Evolutionary conservation across 1,140 invertebrate genomes (phyloP), one percentile per base, ranked within the genome.

Genomic region (Trichoplusia ni): DNA sequence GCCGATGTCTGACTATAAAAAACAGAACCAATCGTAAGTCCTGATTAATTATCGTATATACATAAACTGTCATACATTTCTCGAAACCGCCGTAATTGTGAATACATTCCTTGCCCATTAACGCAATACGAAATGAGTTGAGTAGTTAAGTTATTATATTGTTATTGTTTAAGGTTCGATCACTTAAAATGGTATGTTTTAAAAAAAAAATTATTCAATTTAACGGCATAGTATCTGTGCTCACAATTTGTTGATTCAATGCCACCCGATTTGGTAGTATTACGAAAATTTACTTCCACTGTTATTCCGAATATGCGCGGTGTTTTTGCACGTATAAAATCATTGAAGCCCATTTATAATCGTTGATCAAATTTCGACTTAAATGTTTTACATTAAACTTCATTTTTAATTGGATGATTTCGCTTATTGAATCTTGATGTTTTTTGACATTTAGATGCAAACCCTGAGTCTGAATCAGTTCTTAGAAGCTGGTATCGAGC

Each of bases 61-160:
- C 6, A 38, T 19, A 6, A 6, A 23, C 2, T 6, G 23, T 23
- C 18, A 60, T 47, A 23, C 37, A 44, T 44, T 31, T 42, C 35
- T 29, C 16, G 23, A 33, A 70, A 54, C 33, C 35, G 31, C 37
- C 31, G 33, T 58, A 58, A 58, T 58, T 44, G 23, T 58, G 37
- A 29, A 67, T 60, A 53, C 68, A 72, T 69, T 68, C 66, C 59
- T 64, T 65, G 54, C 47, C 62, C 66, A 67, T 71, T 56, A 46
- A 64, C 42, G 56, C 16, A 67, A 19, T 42, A 33, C 18, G 11
- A 69, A 67, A 64, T 53, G 53, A 42, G 16, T 31, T 23, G 35
- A 56, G 64, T 69, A 73, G 71, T 73, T 73, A 69, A 73, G 71
- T 73, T 73, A 73, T 73, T 73, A 69, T 67, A 73, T 61, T 64